Base-by-base conservation (phyloP, 1,140 invertebrate genomes). In the Atta cephalotes region DNA sequence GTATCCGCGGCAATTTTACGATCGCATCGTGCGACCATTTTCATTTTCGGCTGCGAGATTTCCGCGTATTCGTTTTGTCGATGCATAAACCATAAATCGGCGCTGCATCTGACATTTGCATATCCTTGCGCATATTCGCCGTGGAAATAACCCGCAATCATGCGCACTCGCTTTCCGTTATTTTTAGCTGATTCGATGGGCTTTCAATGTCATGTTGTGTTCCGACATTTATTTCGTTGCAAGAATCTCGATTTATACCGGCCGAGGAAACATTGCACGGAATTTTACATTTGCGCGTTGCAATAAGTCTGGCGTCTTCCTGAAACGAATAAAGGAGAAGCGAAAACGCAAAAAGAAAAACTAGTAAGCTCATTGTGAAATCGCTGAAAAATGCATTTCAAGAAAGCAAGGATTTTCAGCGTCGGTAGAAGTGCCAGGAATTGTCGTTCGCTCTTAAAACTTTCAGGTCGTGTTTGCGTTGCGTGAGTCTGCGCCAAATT, bases 1-100 rank as follows among this genome's bases (percentile, higher is more conserved):
- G 86, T 82, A 86, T 88, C 79, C 31, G 68, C 58, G 45, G 82
- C 77, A 90, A 91, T 90, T 90, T 91, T 90, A 91, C 89, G 72
- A 77, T 12, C 86, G 31, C 88, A 45, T 87, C 79, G 77, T 89
- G 80, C 87, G 72, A 80, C 78, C 89, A 85, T 90, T 90, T 91
- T 88, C 87, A 91, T 91, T 91, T 90, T 90, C 65, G 60, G 68
- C 56, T n/a, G 25, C 76, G 60, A 63, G 65, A 86, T 84, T 56
- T 85, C 74, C 56, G 60, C 66, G 58, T 72, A 79, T 58, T 76
- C 87, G 56, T 87, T 81, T 87, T 60, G 63, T 65, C 71, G 87
- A 72, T 77, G 62, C 79, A 70, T 70, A 76, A 77, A 78, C 85
- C 87, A 89, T 91, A 91, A 91, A 91, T 90, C 87, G 88, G 31